Base-by-base conservation (phyloP, 2,797 vertebrate genomes). In the Xiphorhynchus erythropygius region DNA sequence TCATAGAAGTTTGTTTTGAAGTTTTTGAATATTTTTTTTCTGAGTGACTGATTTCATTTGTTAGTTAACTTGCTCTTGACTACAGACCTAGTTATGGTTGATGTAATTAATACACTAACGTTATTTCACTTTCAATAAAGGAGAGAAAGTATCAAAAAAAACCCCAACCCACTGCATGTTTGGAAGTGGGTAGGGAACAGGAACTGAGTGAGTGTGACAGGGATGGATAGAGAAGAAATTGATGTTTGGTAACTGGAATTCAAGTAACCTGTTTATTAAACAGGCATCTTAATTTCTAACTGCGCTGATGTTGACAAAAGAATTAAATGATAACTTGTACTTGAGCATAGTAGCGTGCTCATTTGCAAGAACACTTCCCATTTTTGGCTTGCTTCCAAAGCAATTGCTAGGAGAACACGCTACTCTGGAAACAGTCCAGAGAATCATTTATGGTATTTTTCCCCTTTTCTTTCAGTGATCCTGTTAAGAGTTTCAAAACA, bases 301-400 rank as follows among this genome's bases (percentile, higher is more conserved):
- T 0, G 5, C 8, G 60, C 91, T 96, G 95, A 96, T 98, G 96
- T 98, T 98, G 98, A 98, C 97, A 97, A 97, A 98, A 95, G 97
- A 97, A 98, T 99, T 98, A 98, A 98, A 98, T 97, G 97, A 97
- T 98, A 98, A 97, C 97, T 98, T 94, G 94, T 95, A 87, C 95
- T 98, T 93, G 96, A 98, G 95, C 95, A 93, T 96, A 96, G 93
- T 92, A 93, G 82, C 15, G 3, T 96, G 95, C 97, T 98, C 96
- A 95, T 98, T 97, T 96, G 97, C 94, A 97, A 96, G 95, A 97
- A 95, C 94, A 85, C 94, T 97, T 97, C 93, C 94, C 56, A 69
- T 77, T 88, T 63, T 94, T 98, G 98, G 98, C 98, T 62, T 59
- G 8, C 53, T 90, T 98, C 98, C 98, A 98, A 97, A 78, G 94